These are phyloP conservation scores for Apodemia duryi DNA, from an alignment of 2,888 invertebrate genomes.

Conservation along the genomic window DNA sequence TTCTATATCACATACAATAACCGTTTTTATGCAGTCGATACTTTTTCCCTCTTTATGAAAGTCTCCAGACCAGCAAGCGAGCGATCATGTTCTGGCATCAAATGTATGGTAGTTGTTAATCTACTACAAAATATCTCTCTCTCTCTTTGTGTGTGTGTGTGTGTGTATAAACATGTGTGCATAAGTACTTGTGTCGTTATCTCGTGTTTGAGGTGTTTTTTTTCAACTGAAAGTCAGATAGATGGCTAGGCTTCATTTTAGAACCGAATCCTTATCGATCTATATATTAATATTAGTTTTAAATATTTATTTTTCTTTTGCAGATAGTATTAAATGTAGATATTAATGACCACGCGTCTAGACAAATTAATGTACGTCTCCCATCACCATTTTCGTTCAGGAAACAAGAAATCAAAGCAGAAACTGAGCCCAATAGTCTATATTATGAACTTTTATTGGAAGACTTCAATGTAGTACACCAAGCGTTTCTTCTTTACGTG, in stretches of 20 bases:
- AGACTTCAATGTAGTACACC: conserved; percentile 78
- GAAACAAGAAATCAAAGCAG: conserved; percentile 59
- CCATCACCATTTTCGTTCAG: conserved; percentile 52
- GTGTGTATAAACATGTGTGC: too few relatives aligned
- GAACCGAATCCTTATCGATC: neutral
- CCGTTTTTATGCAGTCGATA: too few relatives aligned
- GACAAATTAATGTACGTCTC: conserved; percentile 51
- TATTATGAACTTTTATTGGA: conserved; percentile 81
- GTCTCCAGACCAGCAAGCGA: too few relatives aligned
- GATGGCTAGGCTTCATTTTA: neutral
- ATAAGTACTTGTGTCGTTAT: too few relatives aligned
- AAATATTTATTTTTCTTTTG: conserved; percentile 34
- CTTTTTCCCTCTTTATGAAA: too few relatives aligned
- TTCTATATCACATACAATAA: too few relatives aligned
- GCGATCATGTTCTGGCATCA: too few relatives aligned
- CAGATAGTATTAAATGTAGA: conserved; percentile 83
- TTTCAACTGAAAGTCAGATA: too few relatives aligned
- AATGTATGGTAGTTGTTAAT: too few relatives aligned
- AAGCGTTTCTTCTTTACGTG: conserved; percentile 80
- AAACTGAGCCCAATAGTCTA: conserved; percentile 78
- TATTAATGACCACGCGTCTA: conserved; percentile 73
- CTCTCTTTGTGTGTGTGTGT: too few relatives aligned
- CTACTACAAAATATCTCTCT: too few relatives aligned
- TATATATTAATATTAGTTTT: neutral
- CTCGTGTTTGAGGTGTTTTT: too few relatives aligned